Evolutionary conservation across 2,797 vertebrate genomes (phyloP).

Genomic region (Carcharodon carcharias): DNA sequence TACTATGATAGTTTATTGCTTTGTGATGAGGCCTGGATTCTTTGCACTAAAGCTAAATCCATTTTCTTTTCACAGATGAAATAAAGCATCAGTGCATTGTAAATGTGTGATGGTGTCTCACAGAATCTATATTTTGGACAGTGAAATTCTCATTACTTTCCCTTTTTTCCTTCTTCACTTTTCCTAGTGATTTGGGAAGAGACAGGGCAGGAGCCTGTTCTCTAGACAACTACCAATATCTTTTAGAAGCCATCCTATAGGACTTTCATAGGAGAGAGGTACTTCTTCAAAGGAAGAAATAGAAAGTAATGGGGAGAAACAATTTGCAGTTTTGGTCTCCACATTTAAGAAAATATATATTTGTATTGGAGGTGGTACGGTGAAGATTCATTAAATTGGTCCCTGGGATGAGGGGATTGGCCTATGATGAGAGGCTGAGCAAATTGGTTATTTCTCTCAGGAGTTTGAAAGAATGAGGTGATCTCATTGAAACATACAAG

Average conservation of each 20-base stretch:
- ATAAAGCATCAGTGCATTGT: not conserved
- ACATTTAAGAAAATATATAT: too few species aligned
- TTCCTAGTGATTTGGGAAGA: not conserved
- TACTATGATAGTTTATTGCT: not conserved
- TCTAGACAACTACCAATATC: not conserved
- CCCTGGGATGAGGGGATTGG: too few species aligned
- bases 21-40: not conserved
- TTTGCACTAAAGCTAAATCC: not conserved
- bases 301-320: not conserved
- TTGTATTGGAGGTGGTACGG: too few species aligned
- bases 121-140: not conserved
- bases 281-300: not conserved
- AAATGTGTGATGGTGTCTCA: not conserved
- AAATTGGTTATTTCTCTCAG: too few species aligned
- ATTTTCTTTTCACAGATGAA: not conserved
- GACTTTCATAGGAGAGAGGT: not conserved
- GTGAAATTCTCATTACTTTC: not conserved
- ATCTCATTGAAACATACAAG: too few species aligned
- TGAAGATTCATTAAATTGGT: too few species aligned
- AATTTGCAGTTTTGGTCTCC: not conserved
- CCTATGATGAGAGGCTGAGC: too few species aligned
- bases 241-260: not conserved
- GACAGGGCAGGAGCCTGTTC: not conserved
- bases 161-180: not conserved
- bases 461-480: too few species aligned